Conservation (phyloP, 35 echinoderm and acorn worm genomes). For the Ptychodera flava region DNA sequence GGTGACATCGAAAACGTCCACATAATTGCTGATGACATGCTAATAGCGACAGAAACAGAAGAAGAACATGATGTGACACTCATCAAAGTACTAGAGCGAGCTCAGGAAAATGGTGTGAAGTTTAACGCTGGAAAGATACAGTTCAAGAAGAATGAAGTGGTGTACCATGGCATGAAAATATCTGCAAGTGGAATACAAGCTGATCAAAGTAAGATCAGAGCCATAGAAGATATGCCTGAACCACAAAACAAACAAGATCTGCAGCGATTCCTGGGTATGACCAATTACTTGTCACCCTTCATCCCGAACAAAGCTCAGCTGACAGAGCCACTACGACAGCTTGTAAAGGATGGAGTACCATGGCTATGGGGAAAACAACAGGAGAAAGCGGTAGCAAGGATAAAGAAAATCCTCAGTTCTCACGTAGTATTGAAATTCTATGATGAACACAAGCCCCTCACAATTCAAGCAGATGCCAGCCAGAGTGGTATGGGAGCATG, state of each 20-base stretch:
- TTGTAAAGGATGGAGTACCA: constrained; percentile 32
- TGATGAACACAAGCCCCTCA: constrained; percentile 21
- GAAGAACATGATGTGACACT: constrained; percentile 26
- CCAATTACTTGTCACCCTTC: constrained; percentile 34
- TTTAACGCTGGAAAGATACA: constrained; percentile 39
- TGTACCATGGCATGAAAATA: no score
- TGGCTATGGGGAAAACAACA: constrained; percentile 55
- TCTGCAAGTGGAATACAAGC: constrained; percentile 18
- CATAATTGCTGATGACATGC: constrained; percentile 9
- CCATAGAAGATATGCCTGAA: constrained; percentile 30
- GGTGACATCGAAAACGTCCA: background rate
- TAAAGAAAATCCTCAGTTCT: constrained; percentile 16
- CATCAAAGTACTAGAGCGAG: constrained; percentile 12
- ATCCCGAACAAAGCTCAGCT: constrained; percentile 31
- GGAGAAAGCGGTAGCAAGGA: constrained; percentile 10
- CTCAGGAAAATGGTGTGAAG: constrained; percentile 21
- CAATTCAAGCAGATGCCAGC: constrained; percentile 23
- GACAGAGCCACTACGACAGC: constrained; percentile 21
- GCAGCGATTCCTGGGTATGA: constrained; percentile 35
- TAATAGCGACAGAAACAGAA: constrained; percentile 7
- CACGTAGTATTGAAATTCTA: constrained; percentile 18
- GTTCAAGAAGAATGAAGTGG: constrained; percentile 29
- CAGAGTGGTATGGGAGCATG: constrained; percentile 19
- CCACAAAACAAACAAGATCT: constrained; percentile 42
- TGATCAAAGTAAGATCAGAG: constrained; percentile 18